Conservation (phyloP, 1,140 invertebrate genomes). For the Polypedilum vanderplanki region DNA sequence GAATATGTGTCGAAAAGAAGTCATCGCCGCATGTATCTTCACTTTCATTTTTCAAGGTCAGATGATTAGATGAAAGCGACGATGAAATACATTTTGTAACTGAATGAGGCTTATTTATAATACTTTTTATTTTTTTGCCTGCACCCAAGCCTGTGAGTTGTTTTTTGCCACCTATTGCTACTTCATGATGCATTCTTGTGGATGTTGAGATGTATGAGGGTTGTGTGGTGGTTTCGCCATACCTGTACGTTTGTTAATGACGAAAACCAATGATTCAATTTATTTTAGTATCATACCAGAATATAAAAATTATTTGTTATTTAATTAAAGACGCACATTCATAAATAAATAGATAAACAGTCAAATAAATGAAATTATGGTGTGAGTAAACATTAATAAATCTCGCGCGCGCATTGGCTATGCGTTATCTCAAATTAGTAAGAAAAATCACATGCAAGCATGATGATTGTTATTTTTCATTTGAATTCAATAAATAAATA, state of each 20-base stretch:
- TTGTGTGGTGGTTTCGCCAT: not conserved
- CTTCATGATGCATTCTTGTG: not conserved
- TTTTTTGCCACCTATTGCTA: not conserved
- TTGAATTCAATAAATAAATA: too few relatives aligned
- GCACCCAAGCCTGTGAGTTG: not conserved
- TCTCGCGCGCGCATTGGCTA: too few relatives aligned
- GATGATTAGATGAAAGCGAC: not conserved
- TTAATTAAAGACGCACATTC: too few relatives aligned
- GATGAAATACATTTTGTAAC: not conserved
- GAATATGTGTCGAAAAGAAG: conserved; percentile 14
- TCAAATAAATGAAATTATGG: too few relatives aligned
- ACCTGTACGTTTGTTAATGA: not conserved
- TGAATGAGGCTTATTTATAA: not conserved
- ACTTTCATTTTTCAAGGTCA: conserved; percentile 15
- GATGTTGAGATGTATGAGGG: not conserved
- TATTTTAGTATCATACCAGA: too few relatives aligned
- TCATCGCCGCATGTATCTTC: conserved; percentile 24
- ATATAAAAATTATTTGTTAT: too few relatives aligned
- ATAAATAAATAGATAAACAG: too few relatives aligned
- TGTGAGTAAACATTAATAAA: too few relatives aligned
- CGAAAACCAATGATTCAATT: not conserved
- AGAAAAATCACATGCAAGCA: too few relatives aligned
- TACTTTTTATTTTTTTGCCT: not conserved
- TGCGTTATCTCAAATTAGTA: too few relatives aligned
- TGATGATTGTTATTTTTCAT: too few relatives aligned